Base-by-base conservation (phyloP, 2,888 invertebrate genomes). In the Apodemia duryi region DNA sequence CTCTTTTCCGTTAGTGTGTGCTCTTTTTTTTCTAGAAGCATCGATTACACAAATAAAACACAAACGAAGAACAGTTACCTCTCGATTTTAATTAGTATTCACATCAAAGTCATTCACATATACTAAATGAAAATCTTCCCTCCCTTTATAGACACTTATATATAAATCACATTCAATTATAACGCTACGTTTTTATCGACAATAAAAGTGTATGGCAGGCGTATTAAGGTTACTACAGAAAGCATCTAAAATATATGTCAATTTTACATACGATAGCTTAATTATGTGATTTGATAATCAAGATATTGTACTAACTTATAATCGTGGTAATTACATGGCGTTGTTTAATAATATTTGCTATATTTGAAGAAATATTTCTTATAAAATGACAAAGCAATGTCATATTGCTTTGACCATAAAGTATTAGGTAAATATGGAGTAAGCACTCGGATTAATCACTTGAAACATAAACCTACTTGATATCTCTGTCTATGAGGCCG, bases 81-180 rank as follows among this genome's bases (percentile, higher is more conserved):
- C 80, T 82, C 83, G 86, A 88, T 81, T 89, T 89, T 89, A 87
- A 86, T 88, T 82, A 78, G 79, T 83, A 83, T 83, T 75, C 80
- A 82, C 83, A 82, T 85, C 81, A 82, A 84, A 82, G 82, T 85
- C 57, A 79, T 86, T 87, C 85, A 87, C 80, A 79, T 77, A 81
- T 82, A 76, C 82, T 85, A 86, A 81, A 62, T 84, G 83, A 85
- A 86, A 13, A 85, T 85, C 83, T 79, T 80, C 79, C 78, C 75
- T 82, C 78, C 79, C 80, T 84, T 83, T 75, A 78, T 75, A 83
- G 78, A 85, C 75, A 78, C 79, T 81, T 74, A 75, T 71, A 79
- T 77, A 82, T 84, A 87, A 82, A 89, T 89, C 88, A 90, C 90
- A 89, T 87, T 85, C 77, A 86, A 82, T 77, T 78, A 70, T 69